Percentiles rank a stretch among this genome's conserved stretches.
phyloP scores from a whole-genome alignment of 2,113 vertebrate genomes.

The Chauna torquata region DNA sequence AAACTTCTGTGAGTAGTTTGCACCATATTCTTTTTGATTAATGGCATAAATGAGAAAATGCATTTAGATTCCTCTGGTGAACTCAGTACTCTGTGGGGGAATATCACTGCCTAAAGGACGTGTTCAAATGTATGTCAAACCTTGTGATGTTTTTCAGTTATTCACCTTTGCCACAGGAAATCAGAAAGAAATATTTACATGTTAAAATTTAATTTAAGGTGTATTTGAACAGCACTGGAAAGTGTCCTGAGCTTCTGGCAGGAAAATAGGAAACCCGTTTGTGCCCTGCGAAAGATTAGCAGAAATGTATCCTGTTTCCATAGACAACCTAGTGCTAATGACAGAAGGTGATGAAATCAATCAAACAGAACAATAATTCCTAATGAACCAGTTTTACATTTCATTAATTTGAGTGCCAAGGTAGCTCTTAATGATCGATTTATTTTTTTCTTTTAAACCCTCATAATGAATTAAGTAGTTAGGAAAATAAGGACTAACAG shows the following conservation, averaged over 20 bases:
- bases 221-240: background rate
- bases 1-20: conserved; percentile 16
- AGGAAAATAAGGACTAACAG: background rate
- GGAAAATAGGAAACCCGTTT: background rate
- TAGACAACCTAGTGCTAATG: background rate
- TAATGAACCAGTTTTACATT: conserved; percentile 12
- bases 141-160: background rate
- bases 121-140: conserved; percentile 43
- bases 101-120: conserved; percentile 34
- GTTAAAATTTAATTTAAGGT: conserved; percentile 42
- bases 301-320: background rate
- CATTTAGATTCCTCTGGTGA: conserved; percentile 6
- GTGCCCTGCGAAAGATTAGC: background rate
- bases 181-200: conserved; percentile 54
- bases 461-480: background rate
- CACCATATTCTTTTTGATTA: conserved; percentile 22
- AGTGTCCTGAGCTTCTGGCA: conserved; percentile 6
- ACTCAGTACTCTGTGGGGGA: background rate
- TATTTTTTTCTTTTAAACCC: background rate
- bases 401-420: conserved; percentile 35
- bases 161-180: conserved; percentile 32
- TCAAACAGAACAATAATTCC: background rate
- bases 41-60: conserved; percentile 25
- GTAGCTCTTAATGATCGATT: background rate
- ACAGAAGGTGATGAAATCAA: background rate